These are phyloP conservation scores for Cryptus armator DNA, from an alignment of 2,888 invertebrate genomes.

Conservation along the genomic window DNA sequence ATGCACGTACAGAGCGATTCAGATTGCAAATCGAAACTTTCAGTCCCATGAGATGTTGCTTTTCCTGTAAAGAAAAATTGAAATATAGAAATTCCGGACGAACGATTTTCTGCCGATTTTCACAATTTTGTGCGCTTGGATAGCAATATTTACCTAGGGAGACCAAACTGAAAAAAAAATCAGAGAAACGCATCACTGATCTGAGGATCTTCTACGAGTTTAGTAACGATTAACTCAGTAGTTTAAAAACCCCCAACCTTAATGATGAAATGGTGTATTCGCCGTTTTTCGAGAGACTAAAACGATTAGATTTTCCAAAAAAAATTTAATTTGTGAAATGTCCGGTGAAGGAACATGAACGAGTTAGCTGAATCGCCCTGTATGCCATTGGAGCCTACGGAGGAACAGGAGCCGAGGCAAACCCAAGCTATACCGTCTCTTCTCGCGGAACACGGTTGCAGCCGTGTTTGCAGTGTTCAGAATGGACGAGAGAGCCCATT, in stretches of 20 bases:
- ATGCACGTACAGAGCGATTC: constrained; percentile 54
- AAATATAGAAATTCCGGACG: neutral
- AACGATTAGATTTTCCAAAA: constrained; percentile 7
- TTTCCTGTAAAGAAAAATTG: neutral
- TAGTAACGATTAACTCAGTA: neutral
- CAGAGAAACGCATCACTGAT: neutral
- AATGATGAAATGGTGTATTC: neutral
- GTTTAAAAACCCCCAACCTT: neutral
- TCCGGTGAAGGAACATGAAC: constrained; percentile 32
- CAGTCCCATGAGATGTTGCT: neutral
- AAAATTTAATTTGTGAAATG: constrained; percentile 10
- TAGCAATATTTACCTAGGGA: neutral
- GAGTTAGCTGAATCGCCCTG: constrained; percentile 56
- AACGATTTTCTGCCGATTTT: neutral
- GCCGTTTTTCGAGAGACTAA: neutral
- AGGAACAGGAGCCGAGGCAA: constrained; percentile 66
- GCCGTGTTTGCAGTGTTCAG: constrained; percentile 81
- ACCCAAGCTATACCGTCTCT: constrained; percentile 72
- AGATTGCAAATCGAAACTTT: constrained; percentile 13
- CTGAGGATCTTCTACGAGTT: neutral
- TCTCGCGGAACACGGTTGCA: constrained; percentile 78
- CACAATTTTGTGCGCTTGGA: neutral
- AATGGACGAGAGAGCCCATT: constrained; percentile 82
- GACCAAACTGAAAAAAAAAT: neutral
- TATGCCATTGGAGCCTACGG: constrained; percentile 22